Conservation (phyloP, 2,888 invertebrate species). For the Congeria kusceri region DNA sequence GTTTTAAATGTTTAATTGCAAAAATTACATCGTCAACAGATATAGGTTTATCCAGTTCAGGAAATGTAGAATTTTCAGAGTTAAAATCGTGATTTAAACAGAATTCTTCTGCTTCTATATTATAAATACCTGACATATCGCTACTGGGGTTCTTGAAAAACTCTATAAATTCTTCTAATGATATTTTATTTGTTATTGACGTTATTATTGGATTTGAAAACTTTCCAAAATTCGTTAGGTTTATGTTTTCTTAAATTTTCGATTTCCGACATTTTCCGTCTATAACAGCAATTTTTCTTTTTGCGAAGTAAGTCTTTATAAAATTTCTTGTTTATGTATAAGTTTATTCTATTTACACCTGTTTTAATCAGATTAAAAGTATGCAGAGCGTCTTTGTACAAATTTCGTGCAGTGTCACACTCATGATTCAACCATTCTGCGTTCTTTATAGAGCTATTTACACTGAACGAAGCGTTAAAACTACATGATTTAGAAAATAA, state of each 20-base stretch:
- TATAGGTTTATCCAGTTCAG: neutral
- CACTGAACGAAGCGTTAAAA: neutral
- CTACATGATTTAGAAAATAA: neutral
- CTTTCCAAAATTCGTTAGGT: neutral
- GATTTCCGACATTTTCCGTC: neutral
- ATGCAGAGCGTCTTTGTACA: neutral
- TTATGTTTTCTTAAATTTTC: constrained; percentile 1
- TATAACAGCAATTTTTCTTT: neutral
- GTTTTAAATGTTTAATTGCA: neutral
- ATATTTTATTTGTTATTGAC: neutral
- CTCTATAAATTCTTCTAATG: too few relatives aligned
- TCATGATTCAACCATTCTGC: neutral
- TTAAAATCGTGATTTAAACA: neutral
- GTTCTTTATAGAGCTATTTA: neutral
- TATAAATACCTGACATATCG: neutral
- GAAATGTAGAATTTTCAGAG: neutral
- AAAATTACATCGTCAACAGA: neutral
- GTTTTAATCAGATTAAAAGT: neutral
- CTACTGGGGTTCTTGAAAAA: too few relatives aligned
- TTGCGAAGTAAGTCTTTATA: neutral
- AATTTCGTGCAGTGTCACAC: neutral
- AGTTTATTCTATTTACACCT: neutral
- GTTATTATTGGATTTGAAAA: too few relatives aligned
- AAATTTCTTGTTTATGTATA: neutral
- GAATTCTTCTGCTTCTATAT: constrained; percentile 9